Conservation (phyloP, 1,140 invertebrate genomes). For the Drosophila nebulosa region DNA sequence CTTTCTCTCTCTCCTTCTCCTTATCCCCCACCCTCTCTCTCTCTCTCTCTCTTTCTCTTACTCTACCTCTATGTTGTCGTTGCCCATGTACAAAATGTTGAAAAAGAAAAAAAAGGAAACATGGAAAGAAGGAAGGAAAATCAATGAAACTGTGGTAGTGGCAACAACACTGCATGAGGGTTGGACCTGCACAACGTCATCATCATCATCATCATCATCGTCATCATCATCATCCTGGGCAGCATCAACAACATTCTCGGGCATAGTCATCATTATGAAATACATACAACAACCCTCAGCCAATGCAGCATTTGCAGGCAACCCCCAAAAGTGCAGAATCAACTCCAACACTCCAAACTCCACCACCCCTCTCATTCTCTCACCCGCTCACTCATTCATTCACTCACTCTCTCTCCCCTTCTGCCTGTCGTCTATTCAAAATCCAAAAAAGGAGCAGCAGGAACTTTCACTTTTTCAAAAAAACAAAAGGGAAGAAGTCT, state of each 20-base stretch:
- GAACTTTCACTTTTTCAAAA: constrained; percentile 72
- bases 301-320: constrained; percentile 45
- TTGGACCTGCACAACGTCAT: constrained; percentile 55
- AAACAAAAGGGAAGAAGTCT: neutral
- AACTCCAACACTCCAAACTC: constrained; percentile 24
- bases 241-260: constrained; percentile 56
- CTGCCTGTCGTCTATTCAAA: constrained; percentile 7
- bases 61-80: constrained; percentile 20
- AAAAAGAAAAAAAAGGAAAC: constrained; percentile 16
- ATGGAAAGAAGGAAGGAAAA: constrained; percentile 31
- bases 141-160: constrained; percentile 57
- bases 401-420: neutral
- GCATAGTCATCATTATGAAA: constrained; percentile 72
- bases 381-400: neutral
- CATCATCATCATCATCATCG: constrained; percentile 3
- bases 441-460: constrained; percentile 56
- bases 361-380: constrained; percentile 5
- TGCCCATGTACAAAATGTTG: constrained; percentile 4
- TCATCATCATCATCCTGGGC: constrained; percentile 34
- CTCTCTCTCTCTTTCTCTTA: neutral
- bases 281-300: constrained; percentile 63
- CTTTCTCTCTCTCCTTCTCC: constrained; percentile 5
- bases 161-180: constrained; percentile 56
- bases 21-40: too few species aligned
- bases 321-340: constrained; percentile 57